These are phyloP conservation scores for Heliconius congener DNA, from an alignment of 1,140 invertebrate species.

Conservation along the genomic window DNA sequence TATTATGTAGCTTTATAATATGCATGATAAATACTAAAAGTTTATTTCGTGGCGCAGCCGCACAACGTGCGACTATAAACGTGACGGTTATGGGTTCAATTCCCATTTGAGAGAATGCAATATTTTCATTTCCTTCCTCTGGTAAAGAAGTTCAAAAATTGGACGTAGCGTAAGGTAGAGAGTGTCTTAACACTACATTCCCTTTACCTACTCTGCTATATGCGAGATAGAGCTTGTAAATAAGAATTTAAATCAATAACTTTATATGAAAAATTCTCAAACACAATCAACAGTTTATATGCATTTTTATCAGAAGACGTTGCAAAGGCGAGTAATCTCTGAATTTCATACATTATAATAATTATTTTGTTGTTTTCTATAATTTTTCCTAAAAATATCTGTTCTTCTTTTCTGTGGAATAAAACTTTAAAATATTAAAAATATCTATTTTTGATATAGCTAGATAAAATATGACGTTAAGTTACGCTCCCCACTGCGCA, in stretches of 20 bases:
- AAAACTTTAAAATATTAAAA: too few species aligned
- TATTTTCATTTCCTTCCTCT: too few species aligned
- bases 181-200: too few species aligned
- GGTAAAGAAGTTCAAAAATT: too few species aligned
- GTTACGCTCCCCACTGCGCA: too few species aligned
- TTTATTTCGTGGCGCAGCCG: too few species aligned
- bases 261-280: not conserved
- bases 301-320: constrained; percentile 2
- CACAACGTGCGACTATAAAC: not conserved
- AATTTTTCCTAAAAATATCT: too few species aligned
- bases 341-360: constrained; percentile 5
- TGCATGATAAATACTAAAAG: not conserved
- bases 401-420: too few species aligned
- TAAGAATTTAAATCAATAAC: not conserved
- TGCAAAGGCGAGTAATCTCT: constrained; percentile 3
- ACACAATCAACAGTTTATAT: constrained; percentile 5
- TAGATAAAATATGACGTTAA: too few species aligned
- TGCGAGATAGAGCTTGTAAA: not conserved
- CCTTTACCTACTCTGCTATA: too few species aligned
- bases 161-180: too few species aligned
- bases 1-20: not conserved
- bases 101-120: not conserved
- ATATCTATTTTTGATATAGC: too few species aligned
- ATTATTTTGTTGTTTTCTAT: not conserved
- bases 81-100: not conserved